Percentiles rank a stretch among this genome's conserved stretches.
phyloP scores from a whole-genome alignment of 1,140 invertebrate species.

The Caenorhabditis latens region DNA sequence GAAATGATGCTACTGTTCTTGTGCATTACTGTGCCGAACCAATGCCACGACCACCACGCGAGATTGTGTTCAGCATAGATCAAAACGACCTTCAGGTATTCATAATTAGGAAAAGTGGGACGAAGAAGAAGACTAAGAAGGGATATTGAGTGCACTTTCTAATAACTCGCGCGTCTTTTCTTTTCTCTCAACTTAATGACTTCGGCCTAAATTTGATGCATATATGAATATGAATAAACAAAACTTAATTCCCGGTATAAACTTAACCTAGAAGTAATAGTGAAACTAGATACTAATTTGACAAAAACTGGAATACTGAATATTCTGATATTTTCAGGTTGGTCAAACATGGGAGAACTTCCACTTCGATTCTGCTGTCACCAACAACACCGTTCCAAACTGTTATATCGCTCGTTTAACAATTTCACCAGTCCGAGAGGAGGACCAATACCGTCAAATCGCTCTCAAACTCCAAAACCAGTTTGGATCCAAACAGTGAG shows the following conservation, averaged over 20 bases:
- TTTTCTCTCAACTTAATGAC: conserved; percentile 24
- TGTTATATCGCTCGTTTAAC: conserved; percentile 74
- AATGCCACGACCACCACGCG: conserved; percentile 72
- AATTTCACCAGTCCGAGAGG: conserved; percentile 73
- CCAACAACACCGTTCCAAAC: conserved; percentile 76
- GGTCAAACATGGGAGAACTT: conserved; percentile 77
- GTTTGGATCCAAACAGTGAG: conserved; percentile 74
- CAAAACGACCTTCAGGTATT: conserved; percentile 71
- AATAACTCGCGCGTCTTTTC: conserved; percentile 30
- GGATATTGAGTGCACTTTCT: conserved; percentile 41
- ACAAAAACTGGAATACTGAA: neutral
- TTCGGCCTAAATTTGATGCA: conserved; percentile 40
- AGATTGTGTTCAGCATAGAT: conserved; percentile 75
- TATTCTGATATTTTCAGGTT: conserved; percentile 67
- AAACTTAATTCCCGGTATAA: conserved; percentile 4
- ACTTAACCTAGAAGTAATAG: neutral
- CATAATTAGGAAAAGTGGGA: conserved; percentile 12
- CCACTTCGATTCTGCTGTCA: conserved; percentile 72
- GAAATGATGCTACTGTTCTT: conserved; percentile 70
- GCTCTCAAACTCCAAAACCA: conserved; percentile 76
- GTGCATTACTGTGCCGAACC: conserved; percentile 77
- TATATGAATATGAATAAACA: conserved; percentile 30
- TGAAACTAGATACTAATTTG: neutral
- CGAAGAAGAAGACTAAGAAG: neutral
- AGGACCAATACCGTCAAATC: conserved; percentile 75